Evolutionary conservation across 64 coral and sea anemone species (phyloP).

Genomic region (Actinia tenebrosa): DNA sequence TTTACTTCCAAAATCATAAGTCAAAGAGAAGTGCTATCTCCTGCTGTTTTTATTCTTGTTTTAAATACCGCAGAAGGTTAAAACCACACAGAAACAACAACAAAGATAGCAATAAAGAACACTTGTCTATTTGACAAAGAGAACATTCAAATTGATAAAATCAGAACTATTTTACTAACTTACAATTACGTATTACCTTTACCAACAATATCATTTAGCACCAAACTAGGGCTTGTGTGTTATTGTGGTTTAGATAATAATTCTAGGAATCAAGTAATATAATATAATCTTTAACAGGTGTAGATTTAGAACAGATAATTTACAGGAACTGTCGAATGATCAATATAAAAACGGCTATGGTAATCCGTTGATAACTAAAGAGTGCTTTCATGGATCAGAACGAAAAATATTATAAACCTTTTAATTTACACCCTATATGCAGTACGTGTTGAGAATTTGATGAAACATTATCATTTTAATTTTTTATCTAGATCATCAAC

Average conservation of each 20-base stretch:
- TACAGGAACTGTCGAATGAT: background rate
- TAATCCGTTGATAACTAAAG: too few species aligned
- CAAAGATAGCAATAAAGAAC: background rate
- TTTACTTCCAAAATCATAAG: background rate
- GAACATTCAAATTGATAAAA: background rate
- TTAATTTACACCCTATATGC: too few species aligned
- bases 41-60: background rate
- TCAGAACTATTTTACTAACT: background rate
- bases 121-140: background rate
- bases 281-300: background rate
- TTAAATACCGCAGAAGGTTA: background rate
- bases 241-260: background rate
- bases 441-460: too few species aligned
- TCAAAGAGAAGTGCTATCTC: background rate
- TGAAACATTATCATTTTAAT: background rate
- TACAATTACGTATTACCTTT: background rate
- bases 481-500: background rate
- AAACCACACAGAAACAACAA: background rate
- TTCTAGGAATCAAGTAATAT: background rate
- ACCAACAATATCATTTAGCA: background rate
- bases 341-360: too few species aligned
- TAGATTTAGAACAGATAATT: background rate
- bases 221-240: background rate
- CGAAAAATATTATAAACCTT: too few species aligned
- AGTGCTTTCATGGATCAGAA: too few species aligned